Evolutionary conservation across 2,113 vertebrate genomes (phyloP).

Genomic region (Sakesphorus luctuosus): DNA sequence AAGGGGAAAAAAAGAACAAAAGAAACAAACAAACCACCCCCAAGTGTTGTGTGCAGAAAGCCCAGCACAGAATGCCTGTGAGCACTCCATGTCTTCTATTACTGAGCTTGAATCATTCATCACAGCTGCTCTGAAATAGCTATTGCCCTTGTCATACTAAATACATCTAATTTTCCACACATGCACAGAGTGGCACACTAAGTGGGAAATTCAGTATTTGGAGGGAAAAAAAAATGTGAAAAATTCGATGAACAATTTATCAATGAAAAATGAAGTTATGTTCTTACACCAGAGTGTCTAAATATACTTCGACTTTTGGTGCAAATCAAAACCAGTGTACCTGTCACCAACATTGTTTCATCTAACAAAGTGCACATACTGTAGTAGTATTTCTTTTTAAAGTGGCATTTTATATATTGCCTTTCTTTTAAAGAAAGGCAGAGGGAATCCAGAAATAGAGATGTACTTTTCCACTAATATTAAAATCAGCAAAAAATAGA

Average conservation of each 20-base stretch:
- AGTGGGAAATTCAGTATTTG: background rate
- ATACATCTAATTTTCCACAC: background rate
- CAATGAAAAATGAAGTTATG: background rate
- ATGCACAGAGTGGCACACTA: background rate
- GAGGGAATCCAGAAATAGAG: background rate
- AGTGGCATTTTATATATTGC: background rate
- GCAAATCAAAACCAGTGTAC: background rate
- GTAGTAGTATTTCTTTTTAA: background rate
- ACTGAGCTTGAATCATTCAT: background rate
- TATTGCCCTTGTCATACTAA: background rate
- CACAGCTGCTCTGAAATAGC: background rate
- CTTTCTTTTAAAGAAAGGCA: background rate
- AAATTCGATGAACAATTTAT: background rate
- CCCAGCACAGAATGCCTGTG: background rate
- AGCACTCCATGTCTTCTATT: background rate
- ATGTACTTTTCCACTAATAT: background rate
- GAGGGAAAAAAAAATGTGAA: background rate
- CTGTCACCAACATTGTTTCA: background rate
- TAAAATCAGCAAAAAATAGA: background rate
- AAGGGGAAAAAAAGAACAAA: background rate
- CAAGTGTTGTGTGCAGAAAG: background rate
- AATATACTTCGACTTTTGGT: background rate
- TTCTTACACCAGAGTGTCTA: background rate
- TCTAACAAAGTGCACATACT: background rate
- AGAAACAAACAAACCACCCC: too few species aligned